Evolutionary conservation across 2,888 invertebrate genomes (phyloP).

Genomic region (Glaucopsyche alexis): DNA sequence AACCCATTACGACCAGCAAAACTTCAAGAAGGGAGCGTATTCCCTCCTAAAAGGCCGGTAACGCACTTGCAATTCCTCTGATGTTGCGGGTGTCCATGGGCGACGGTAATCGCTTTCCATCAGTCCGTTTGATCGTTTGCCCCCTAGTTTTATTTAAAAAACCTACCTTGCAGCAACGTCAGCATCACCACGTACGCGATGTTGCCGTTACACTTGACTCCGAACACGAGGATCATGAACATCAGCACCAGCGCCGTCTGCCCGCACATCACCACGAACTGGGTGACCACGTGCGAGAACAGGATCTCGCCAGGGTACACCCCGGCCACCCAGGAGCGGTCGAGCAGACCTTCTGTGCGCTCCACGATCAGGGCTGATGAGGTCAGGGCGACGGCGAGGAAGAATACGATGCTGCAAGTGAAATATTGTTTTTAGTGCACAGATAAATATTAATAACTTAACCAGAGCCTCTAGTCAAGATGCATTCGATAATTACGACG

Average conservation of each 20-base stretch:
- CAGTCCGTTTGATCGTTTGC: too few species aligned
- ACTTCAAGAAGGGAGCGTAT: too few species aligned
- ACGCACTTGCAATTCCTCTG: too few species aligned
- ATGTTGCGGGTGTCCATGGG: too few species aligned
- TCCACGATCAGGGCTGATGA: constrained; percentile 95
- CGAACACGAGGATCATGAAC: constrained; percentile 94
- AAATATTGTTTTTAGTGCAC: neutral
- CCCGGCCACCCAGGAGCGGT: constrained; percentile 96
- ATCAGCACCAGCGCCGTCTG: constrained; percentile 94
- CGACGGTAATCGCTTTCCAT: too few species aligned
- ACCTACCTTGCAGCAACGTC: constrained; percentile 93
- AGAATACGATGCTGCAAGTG: constrained; percentile 91
- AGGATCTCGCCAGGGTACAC: constrained; percentile 95
- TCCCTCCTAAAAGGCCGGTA: too few species aligned
- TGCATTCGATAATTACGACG: too few species aligned
- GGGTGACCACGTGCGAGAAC: constrained; percentile 95
- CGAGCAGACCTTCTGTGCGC: constrained; percentile 93
- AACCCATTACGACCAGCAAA: too few species aligned
- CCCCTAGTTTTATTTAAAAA: too few species aligned
- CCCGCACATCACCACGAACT: constrained; percentile 96
- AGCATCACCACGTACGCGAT: constrained; percentile 90
- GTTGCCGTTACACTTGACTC: constrained; percentile 94
- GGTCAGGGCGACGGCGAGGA: constrained; percentile 96
- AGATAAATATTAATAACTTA: too few species aligned
- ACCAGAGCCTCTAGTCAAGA: too few species aligned